phyloP scores from a whole-genome alignment of 1,140 invertebrate species.

The Dufourea novaeangliae region DNA sequence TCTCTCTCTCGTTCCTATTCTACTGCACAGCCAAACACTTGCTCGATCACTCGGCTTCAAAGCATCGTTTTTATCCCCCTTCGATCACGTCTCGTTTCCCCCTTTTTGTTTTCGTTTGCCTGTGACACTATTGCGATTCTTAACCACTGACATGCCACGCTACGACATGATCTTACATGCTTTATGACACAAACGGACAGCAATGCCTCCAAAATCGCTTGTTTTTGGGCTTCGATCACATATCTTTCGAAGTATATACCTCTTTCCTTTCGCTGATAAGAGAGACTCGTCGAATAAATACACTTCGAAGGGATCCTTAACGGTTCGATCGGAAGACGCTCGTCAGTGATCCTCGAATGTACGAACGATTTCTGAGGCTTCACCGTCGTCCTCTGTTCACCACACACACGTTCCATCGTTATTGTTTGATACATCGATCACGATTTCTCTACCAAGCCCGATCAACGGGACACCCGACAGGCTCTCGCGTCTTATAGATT shows the following conservation, averaged over 20 bases:
- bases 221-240: conserved; percentile 9
- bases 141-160: background rate
- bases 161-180: background rate
- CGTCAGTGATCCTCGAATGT: no score
- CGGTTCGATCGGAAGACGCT: no score
- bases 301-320: no score
- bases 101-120: conserved; percentile 28
- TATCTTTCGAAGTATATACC: no score
- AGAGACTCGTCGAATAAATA: no score
- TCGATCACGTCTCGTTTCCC: conserved; percentile 33
- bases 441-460: conserved; percentile 25
- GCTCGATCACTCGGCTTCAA: conserved; percentile 73
- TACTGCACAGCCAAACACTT: conserved; percentile 81
- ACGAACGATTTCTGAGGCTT: background rate
- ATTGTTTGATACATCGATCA: conserved; percentile 10
- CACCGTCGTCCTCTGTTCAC: background rate
- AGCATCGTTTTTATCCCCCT: conserved; percentile 43
- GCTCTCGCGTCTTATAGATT: conserved; percentile 16
- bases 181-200: background rate
- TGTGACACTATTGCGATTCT: background rate
- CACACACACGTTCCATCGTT: conserved; percentile 1
- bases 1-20: conserved; percentile 69
- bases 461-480: conserved; percentile 28
- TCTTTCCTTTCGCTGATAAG: no score
- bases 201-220: background rate